These are phyloP conservation scores for Thunnus thynnus DNA, from an alignment of 2,113 vertebrate genomes.

Conservation along the genomic window DNA sequence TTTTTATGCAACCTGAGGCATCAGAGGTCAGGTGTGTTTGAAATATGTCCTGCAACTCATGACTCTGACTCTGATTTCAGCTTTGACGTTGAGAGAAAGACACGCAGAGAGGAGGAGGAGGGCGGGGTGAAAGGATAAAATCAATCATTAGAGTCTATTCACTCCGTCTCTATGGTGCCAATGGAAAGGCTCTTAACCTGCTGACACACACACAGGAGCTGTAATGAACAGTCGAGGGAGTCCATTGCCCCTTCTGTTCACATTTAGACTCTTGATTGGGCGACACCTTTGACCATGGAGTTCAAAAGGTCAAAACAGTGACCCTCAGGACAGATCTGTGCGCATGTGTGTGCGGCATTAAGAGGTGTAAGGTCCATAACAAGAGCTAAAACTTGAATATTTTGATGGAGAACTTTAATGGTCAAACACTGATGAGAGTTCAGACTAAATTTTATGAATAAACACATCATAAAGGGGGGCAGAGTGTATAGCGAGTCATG, in stretches of 20 bases:
- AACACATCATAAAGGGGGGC: slow-evolving; percentile 23
- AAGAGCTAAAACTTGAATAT: background rate
- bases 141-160: slow-evolving; percentile 82
- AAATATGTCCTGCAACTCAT: slow-evolving; percentile 45
- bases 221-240: slow-evolving; percentile 82
- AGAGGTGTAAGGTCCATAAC: background rate
- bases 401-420: slow-evolving; percentile 20
- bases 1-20: slow-evolving; percentile 36
- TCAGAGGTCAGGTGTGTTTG: slow-evolving; percentile 47
- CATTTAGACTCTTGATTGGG: slow-evolving; percentile 78
- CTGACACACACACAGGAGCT: slow-evolving; percentile 63
- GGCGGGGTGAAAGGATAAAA: slow-evolving; percentile 69
- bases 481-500: slow-evolving; percentile 42
- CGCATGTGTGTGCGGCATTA: slow-evolving; percentile 3
- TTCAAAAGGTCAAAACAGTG: slow-evolving; percentile 66
- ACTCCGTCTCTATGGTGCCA: slow-evolving; percentile 69
- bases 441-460: slow-evolving; percentile 13
- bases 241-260: slow-evolving; percentile 77
- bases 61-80: slow-evolving; percentile 68
- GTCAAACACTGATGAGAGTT: slow-evolving; percentile 18
- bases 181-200: slow-evolving; percentile 79
- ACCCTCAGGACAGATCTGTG: slow-evolving; percentile 40
- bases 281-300: slow-evolving; percentile 68
- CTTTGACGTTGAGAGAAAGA: slow-evolving; percentile 69
- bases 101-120: slow-evolving; percentile 27